phyloP scores from a whole-genome alignment of 2,888 invertebrate species.

The Stenodera caucasica region DNA sequence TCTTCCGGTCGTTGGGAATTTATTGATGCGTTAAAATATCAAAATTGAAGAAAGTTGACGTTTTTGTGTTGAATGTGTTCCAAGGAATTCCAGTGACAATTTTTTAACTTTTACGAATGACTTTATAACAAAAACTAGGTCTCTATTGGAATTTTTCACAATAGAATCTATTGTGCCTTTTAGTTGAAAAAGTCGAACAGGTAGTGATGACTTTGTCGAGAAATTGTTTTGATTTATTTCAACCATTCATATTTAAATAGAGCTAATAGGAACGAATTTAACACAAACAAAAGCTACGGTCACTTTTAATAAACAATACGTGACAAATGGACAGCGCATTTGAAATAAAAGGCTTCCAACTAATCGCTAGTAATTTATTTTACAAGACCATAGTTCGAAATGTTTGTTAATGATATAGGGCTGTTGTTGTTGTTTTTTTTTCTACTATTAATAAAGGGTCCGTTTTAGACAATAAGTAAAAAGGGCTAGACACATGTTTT shows the following conservation, averaged over 20 bases:
- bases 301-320: slow-evolving; percentile 48
- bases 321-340: slow-evolving; percentile 54
- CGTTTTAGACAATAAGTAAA: slow-evolving; percentile 1
- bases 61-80: too few relatives aligned
- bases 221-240: slow-evolving; percentile 6
- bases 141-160: background rate
- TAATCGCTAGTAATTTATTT: slow-evolving; percentile 29
- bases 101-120: background rate
- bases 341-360: slow-evolving; percentile 19
- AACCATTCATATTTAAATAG: slow-evolving; percentile 5
- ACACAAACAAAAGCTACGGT: slow-evolving; percentile 34
- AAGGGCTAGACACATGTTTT: slow-evolving; percentile 7
- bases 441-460: slow-evolving; percentile 2
- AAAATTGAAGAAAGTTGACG: slow-evolving; percentile 1
- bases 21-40: slow-evolving; percentile 7
- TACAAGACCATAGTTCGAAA: slow-evolving; percentile 7
- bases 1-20: too few relatives aligned
- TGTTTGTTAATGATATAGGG: slow-evolving; percentile 5
- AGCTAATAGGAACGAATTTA: slow-evolving; percentile 4
- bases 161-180: background rate
- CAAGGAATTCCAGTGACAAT: too few relatives aligned
- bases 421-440: background rate
- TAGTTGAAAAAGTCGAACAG: slow-evolving; percentile 20
- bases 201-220: slow-evolving; percentile 25
- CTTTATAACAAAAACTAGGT: background rate